Evolutionary conservation across 1,140 invertebrate species (phyloP).

Genomic region (Ceratosolen fusciceps): DNA sequence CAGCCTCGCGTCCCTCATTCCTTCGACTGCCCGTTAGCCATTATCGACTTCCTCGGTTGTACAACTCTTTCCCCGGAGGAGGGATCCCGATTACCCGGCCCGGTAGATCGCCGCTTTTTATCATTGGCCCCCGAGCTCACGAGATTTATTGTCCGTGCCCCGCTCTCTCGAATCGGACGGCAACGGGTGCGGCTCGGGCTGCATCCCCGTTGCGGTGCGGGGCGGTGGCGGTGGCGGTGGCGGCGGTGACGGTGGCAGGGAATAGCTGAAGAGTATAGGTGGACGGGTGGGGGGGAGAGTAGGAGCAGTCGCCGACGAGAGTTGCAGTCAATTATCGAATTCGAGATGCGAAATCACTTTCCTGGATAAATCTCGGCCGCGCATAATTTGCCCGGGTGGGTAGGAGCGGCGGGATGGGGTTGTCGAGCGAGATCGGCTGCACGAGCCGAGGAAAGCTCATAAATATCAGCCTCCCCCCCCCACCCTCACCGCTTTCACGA

Average conservation of each 20-base stretch:
- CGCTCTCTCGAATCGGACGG: no score
- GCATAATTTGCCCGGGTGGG: not conserved
- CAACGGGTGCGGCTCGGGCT: no score
- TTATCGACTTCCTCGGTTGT: not conserved
- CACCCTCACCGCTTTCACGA: not conserved
- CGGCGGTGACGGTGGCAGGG: no score
- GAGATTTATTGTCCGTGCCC: not conserved
- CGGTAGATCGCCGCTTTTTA: not conserved
- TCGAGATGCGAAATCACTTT: conserved; percentile 4
- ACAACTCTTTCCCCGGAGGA: not conserved
- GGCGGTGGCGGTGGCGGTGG: no score
- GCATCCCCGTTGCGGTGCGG: no score
- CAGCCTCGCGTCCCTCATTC: not conserved
- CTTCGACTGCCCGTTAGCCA: conserved; percentile 12
- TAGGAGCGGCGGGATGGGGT: not conserved
- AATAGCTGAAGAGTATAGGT: no score
- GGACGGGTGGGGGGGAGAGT: no score
- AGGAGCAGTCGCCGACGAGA: no score
- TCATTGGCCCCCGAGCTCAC: not conserved
- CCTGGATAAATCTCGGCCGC: not conserved
- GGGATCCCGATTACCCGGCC: not conserved
- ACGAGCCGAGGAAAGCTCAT: not conserved
- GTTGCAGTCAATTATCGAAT: conserved; percentile 11
- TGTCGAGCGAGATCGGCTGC: conserved; percentile 10
- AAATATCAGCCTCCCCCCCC: conserved; percentile 1